Conservation (phyloP, 2,888 invertebrate genomes). For the Melangyna quadrimaculata region DNA sequence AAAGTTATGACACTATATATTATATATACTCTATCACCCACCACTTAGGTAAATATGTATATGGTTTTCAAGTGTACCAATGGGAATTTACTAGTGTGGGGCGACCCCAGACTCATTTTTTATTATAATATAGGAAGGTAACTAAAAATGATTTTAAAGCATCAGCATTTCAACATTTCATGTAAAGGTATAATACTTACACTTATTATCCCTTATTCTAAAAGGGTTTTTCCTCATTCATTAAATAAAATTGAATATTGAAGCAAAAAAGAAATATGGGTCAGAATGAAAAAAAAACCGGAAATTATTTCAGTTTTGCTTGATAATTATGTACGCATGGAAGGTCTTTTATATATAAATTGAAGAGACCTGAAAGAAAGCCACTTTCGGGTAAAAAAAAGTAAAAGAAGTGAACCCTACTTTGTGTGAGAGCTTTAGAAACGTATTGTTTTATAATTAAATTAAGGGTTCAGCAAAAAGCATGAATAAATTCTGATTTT, state of each 20-base stretch:
- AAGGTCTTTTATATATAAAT: conserved; percentile 37
- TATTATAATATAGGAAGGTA: neutral
- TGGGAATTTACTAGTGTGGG: too few relatives aligned
- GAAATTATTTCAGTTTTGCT: conserved; percentile 51
- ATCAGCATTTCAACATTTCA: conserved; percentile 32
- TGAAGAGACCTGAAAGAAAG: conserved; percentile 33
- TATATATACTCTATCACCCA: too few relatives aligned
- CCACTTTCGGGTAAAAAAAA: conserved; percentile 1
- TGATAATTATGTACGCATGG: conserved; percentile 52
- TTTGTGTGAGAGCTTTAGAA: conserved; percentile 1
- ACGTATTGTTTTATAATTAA: conserved; percentile 40
- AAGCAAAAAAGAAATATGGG: conserved; percentile 4
- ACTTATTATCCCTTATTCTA: conserved; percentile 12
- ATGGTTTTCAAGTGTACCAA: too few relatives aligned
- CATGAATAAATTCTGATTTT: conserved; percentile 49
- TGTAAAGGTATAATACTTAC: neutral
- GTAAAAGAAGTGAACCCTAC: neutral
- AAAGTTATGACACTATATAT: too few relatives aligned
- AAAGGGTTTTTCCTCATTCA: conserved; percentile 13
- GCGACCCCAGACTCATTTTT: too few relatives aligned
- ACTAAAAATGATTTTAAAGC: conserved; percentile 36
- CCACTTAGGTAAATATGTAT: too few relatives aligned
- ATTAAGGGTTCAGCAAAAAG: conserved; percentile 44
- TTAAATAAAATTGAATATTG: conserved; percentile 9
- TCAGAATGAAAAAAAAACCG: conserved; percentile 10